phyloP scores from a whole-genome alignment of 2,113 vertebrate genomes.

The Cichladusa arquata region DNA sequence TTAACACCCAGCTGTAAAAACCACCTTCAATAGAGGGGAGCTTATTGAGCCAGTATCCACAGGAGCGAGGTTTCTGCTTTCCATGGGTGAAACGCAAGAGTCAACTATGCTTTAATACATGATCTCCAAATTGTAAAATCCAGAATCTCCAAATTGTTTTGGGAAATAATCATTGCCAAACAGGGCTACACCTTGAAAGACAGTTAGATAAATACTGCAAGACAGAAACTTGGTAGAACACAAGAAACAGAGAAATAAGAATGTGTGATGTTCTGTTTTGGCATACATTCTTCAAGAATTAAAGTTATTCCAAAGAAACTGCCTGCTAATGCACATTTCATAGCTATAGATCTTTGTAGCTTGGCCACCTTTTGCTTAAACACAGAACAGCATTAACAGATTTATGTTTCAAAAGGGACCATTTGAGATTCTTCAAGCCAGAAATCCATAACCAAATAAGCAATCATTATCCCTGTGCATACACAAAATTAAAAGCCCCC shows the following conservation, averaged over 20 bases:
- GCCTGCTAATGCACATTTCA: not conserved
- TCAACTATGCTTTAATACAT: not conserved
- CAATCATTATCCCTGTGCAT: not conserved
- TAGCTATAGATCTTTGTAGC: not conserved
- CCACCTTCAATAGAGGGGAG: not conserved
- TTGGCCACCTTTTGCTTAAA: not conserved
- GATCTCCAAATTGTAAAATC: not conserved
- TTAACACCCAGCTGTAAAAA: constrained; percentile 45
- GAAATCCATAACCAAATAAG: not conserved
- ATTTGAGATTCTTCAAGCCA: not conserved
- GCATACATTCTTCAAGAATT: not conserved
- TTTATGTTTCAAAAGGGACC: not conserved
- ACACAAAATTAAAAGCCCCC: not conserved
- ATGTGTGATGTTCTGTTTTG: not conserved
- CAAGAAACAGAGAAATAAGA: not conserved
- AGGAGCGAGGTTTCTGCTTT: not conserved
- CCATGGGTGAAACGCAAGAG: not conserved
- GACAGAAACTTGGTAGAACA: not conserved
- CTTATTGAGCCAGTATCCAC: not conserved
- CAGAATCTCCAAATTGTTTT: not conserved
- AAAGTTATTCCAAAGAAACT: not conserved
- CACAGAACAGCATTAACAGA: not conserved
- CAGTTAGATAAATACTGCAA: not conserved
- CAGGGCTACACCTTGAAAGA: not conserved
- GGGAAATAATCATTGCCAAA: not conserved